A percentile compares a stretch with the other conserved stretches of the same genome.
These are phyloP conservation scores for Grammomys dolichurus DNA, from an alignment of 2,113 vertebrate species.

Conservation along the genomic window DNA sequence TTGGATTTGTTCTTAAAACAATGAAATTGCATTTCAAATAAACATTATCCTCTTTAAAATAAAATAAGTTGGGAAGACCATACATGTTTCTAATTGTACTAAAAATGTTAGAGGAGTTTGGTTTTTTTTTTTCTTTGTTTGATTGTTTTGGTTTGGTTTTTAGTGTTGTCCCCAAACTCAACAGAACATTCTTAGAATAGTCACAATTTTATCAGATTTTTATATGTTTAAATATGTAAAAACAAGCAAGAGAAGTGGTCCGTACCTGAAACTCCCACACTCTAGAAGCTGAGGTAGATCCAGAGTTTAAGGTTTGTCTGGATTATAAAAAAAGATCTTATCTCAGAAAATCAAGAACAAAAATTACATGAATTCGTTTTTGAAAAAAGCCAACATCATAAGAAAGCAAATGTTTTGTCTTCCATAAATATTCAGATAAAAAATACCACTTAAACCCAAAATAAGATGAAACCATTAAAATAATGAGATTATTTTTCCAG, in stretches of 20 bases:
- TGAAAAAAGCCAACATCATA: background rate
- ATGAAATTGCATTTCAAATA: slow-evolving; percentile 35
- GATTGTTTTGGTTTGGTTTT: background rate
- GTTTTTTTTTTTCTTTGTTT: background rate
- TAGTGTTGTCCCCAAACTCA: background rate
- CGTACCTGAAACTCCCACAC: background rate
- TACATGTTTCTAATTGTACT: background rate
- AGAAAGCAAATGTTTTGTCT: slow-evolving; percentile 18
- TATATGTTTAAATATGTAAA: slow-evolving; percentile 32
- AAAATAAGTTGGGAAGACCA: background rate
- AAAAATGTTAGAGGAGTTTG: background rate
- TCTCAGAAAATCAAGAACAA: background rate
- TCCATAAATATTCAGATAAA: background rate
- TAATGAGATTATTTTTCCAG: background rate
- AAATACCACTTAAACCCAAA: slow-evolving; percentile 14
- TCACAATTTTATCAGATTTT: background rate
- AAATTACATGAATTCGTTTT: slow-evolving; percentile 8
- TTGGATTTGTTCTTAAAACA: background rate
- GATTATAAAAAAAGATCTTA: background rate
- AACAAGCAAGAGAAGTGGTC: background rate
- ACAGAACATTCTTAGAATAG: slow-evolving; percentile 16
- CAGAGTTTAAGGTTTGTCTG: background rate
- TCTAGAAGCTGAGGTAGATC: background rate
- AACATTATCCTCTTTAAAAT: background rate
- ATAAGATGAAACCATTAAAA: slow-evolving; percentile 32